These are phyloP conservation scores for Anthopleura xanthogrammica DNA, from an alignment of 92 coral and sea anemone species.

Conservation along the genomic window DNA sequence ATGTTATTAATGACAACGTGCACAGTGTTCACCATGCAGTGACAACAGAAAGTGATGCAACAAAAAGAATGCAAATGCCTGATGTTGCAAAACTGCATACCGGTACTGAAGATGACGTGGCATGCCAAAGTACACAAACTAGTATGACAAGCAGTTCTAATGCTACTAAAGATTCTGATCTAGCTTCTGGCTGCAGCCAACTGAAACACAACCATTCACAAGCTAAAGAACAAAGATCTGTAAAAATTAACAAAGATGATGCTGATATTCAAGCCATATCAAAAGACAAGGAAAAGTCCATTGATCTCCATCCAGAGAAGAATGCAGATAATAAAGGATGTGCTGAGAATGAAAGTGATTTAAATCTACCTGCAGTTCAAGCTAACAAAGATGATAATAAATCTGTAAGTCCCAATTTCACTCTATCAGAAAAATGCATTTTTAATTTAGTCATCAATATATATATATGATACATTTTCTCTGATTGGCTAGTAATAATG, in stretches of 20 bases:
- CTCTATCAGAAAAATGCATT: too few relatives aligned
- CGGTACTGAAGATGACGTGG: too few relatives aligned
- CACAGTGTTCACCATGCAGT: too few relatives aligned
- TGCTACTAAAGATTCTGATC: not conserved
- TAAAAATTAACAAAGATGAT: too few relatives aligned
- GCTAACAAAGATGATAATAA: too few relatives aligned
- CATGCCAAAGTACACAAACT: not conserved
- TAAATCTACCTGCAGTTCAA: too few relatives aligned
- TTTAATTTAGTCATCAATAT: too few relatives aligned
- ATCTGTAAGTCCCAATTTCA: too few relatives aligned
- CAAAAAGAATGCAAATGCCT: not conserved
- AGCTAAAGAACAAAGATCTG: not conserved
- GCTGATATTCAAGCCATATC: not conserved
- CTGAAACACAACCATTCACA: not conserved
- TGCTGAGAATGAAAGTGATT: too few relatives aligned
- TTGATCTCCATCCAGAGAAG: not conserved
- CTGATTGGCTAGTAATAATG: too few relatives aligned
- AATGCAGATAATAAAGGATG: not conserved
- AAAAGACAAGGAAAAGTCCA: not conserved
- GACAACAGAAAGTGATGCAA: not conserved
- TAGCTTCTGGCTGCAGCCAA: too few relatives aligned
- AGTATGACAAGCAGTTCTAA: not conserved
- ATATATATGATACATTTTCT: too few relatives aligned
- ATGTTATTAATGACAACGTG: not conserved
- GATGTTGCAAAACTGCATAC: not conserved